Conservation (phyloP, 2,888 invertebrate species). For the Hypsopygia costalis region DNA sequence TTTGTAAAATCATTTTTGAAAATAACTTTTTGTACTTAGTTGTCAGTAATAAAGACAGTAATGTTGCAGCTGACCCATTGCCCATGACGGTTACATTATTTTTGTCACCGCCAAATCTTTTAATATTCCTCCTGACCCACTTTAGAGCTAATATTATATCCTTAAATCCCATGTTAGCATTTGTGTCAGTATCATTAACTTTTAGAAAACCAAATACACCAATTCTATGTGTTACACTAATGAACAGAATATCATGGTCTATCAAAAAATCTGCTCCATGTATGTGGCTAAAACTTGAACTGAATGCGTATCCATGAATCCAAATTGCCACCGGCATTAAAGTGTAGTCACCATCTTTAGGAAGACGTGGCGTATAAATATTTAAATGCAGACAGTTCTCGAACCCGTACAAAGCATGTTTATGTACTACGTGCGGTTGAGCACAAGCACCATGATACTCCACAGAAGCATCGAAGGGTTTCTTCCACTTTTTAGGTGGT, state of each 20-base stretch:
- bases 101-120: slow-evolving; percentile 56
- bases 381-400: slow-evolving; percentile 86
- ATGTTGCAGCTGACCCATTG: slow-evolving; percentile 60
- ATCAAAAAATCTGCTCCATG: slow-evolving; percentile 67
- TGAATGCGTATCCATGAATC: slow-evolving; percentile 68
- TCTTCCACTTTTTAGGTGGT: slow-evolving; percentile 59
- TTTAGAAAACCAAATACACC: slow-evolving; percentile 68
- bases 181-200: slow-evolving; percentile 42
- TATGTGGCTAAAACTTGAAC: slow-evolving; percentile 65
- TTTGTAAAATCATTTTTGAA: slow-evolving; percentile 66
- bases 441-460: slow-evolving; percentile 78
- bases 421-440: slow-evolving; percentile 76
- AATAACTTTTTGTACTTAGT: slow-evolving; percentile 55
- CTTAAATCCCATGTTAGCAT: slow-evolving; percentile 70
- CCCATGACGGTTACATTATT: slow-evolving; percentile 60
- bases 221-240: slow-evolving; percentile 59
- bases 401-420: slow-evolving; percentile 55
- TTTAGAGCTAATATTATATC: slow-evolving; percentile 66
- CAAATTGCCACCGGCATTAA: slow-evolving; percentile 57
- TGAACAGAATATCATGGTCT: slow-evolving; percentile 55
- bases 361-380: slow-evolving; percentile 81
- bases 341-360: slow-evolving; percentile 24
- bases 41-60: slow-evolving; percentile 49
- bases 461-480: slow-evolving; percentile 79
- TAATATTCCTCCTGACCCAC: slow-evolving; percentile 60